Evolutionary conservation across 1,140 invertebrate genomes (phyloP).

Genomic region (Proctacanthus coquilletti): DNA sequence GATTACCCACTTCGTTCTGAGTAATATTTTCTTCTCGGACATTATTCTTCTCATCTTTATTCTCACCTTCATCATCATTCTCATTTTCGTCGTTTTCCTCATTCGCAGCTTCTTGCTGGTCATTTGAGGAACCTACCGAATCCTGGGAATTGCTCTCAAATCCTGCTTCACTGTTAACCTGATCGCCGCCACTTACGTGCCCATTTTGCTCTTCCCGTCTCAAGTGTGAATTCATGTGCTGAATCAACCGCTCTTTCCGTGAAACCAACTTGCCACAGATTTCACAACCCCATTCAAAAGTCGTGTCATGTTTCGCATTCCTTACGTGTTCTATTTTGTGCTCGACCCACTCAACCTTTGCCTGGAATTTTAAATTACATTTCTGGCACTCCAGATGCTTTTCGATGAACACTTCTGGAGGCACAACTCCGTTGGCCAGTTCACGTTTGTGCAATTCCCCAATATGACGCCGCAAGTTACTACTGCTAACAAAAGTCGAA

Average conservation of each 20-base stretch:
- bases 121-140: background rate
- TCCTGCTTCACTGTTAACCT: constrained; percentile 3
- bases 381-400: constrained; percentile 16
- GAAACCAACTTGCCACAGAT: constrained; percentile 27
- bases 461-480: constrained; percentile 27
- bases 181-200: constrained; percentile 1
- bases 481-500: constrained; percentile 28
- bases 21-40: constrained; percentile 17
- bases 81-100: constrained; percentile 5
- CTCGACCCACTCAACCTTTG: constrained; percentile 25
- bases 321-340: constrained; percentile 25
- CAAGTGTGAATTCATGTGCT: constrained; percentile 16
- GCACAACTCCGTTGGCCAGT: constrained; percentile 18
- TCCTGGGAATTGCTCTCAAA: constrained; percentile 6
- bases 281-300: constrained; percentile 29
- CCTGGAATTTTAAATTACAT: constrained; percentile 19
- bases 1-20: constrained; percentile 7
- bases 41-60: constrained; percentile 5
- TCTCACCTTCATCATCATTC: constrained; percentile 5
- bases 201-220: constrained; percentile 1
- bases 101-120: constrained; percentile 7
- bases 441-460: constrained; percentile 29
- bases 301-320: constrained; percentile 21
- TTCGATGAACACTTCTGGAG: constrained; percentile 21
- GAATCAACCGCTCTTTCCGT: constrained; percentile 27